Conservation (phyloP, 2,888 invertebrate species). For the Apotomis turbidana region DNA sequence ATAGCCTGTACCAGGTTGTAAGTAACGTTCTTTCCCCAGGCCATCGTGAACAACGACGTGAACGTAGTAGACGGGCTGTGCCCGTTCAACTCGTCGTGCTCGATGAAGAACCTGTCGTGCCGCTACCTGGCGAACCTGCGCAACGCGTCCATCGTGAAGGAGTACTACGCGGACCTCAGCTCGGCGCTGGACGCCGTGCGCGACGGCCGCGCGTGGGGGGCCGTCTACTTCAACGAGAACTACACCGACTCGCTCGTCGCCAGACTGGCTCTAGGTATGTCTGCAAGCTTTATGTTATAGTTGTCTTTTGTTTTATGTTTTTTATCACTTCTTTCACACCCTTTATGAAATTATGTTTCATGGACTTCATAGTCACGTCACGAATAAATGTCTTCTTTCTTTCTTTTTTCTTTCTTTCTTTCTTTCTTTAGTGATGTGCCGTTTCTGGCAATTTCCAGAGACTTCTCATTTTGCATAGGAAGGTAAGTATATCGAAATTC, state of each 20-base stretch:
- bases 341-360: no score
- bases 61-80: slow-evolving; percentile 76
- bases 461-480: no score
- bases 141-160: slow-evolving; percentile 87
- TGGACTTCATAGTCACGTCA: no score
- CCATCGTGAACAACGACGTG: slow-evolving; percentile 79
- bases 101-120: slow-evolving; percentile 87
- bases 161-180: slow-evolving; percentile 85
- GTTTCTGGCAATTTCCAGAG: no score
- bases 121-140: slow-evolving; percentile 88
- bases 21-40: slow-evolving; percentile 55
- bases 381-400: no score
- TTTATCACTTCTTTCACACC: no score
- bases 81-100: slow-evolving; percentile 85
- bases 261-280: slow-evolving; percentile 88
- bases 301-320: no score
- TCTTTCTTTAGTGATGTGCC: no score
- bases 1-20: not conserved
- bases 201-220: slow-evolving; percentile 93
- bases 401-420: no score
- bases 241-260: slow-evolving; percentile 94
- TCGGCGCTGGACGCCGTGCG: slow-evolving; percentile 89
- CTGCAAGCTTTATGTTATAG: no score
- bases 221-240: slow-evolving; percentile 93
- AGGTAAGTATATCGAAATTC: no score